Base-by-base conservation (phyloP, 2,797 vertebrate genomes). In the Phalanger gymnotis region DNA sequence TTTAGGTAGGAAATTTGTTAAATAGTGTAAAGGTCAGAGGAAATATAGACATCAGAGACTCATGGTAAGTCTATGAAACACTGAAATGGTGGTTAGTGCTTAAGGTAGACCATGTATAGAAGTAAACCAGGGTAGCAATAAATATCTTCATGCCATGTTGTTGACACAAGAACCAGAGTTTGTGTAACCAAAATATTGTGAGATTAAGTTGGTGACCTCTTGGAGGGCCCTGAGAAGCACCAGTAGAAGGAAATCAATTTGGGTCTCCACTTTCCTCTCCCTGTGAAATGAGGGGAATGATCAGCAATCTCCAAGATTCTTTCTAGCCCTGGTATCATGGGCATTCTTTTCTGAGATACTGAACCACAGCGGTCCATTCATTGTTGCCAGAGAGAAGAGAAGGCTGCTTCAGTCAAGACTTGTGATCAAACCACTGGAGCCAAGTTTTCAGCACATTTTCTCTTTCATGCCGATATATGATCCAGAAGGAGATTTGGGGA, bases 21-120 rank as follows among this genome's bases (percentile, higher is more conserved):
- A 73, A 91, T 92, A 31, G 1, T 93, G 66, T 93, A 81, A 96
- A 95, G 97, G 97, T 97, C 97, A 98, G 94, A 97, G 97, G 97
- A 98, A 98, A 92, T 94, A 94, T 90, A 92, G 91, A 96, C 93
- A 93, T 95, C 94, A 96, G 93, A 96, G 91, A 92, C 58, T 1
- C 10, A 90, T 93, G 95, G 90, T 92, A 90, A 14, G 22, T 81
- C n/a, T 92, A 55, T 56, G 56, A 94, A 53, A 73, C 95, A 90
- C 66, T 97, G 93, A 97, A 95, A 91, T 30, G 66, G 97, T 95
- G 92, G 95, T 97, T 97, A 95, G 30, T 54, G 81, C 93, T 96
- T 94, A 53, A 93, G 92, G 30, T 93, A 96, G 90, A 96, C 94
- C 89, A 55, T 55, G 66, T 31, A 55, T 93, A 92, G 40, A 91